phyloP scores from a whole-genome alignment of 2,888 invertebrate species.

The Nematopogon swammerdamellus region DNA sequence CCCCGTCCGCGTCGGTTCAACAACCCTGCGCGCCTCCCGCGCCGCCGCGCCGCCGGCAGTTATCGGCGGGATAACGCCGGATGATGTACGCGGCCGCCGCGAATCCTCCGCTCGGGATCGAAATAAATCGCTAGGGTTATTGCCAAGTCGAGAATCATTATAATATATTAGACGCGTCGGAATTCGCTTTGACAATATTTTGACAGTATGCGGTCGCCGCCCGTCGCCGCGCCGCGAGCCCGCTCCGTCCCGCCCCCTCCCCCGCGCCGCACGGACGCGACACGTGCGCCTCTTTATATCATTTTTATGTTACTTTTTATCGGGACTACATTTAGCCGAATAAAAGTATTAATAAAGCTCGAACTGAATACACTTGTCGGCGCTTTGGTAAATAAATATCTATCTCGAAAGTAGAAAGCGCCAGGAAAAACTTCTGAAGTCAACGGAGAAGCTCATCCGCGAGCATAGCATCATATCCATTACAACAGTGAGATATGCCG shows the following conservation, averaged over 20 bases:
- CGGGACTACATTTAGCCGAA: too few species aligned
- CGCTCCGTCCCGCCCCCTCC: too few species aligned
- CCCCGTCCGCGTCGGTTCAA: neutral
- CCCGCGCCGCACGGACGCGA: too few species aligned
- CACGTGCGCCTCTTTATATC: neutral
- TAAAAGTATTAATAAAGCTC: too few species aligned
- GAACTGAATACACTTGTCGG: too few species aligned
- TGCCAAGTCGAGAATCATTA: conserved; percentile 53
- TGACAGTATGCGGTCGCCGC: conserved; percentile 43
- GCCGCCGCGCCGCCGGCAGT: too few species aligned
- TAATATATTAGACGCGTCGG: conserved; percentile 51
- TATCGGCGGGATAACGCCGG: neutral
- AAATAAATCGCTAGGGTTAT: conserved; percentile 56
- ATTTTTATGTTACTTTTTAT: neutral
- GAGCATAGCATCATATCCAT: too few species aligned
- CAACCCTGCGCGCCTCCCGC: neutral
- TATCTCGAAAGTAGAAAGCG: too few species aligned
- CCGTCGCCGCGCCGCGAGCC: neutral
- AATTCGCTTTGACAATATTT: conserved; percentile 56
- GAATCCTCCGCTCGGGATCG: conserved; percentile 25
- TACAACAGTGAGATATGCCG: too few species aligned
- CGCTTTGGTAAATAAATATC: too few species aligned
- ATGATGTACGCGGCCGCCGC: neutral
- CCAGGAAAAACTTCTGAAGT: too few species aligned
- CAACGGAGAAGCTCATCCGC: too few species aligned